Evolutionary conservation across 2,888 invertebrate species (phyloP).

Genomic region (Imbricaverruca yamaguchii): DNA sequence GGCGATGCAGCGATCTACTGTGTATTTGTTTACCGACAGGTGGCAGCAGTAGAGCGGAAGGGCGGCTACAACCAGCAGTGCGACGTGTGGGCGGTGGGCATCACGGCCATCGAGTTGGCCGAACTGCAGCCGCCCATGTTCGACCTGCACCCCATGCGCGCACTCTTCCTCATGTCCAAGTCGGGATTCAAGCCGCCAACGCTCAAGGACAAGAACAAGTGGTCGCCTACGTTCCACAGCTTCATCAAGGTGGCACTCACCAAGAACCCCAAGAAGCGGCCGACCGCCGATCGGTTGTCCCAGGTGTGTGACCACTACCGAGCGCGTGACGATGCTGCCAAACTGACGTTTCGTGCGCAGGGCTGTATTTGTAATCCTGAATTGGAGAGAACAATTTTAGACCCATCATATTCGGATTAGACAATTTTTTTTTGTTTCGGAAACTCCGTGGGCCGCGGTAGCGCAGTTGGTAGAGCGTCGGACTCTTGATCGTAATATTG

Average conservation of each 20-base stretch:
- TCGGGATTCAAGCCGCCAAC: slow-evolving; percentile 96
- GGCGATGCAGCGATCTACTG: too few relatives aligned
- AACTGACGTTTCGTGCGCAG: too few relatives aligned
- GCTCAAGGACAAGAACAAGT: slow-evolving; percentile 88
- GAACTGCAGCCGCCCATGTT: slow-evolving; percentile 99
- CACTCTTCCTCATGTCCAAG: slow-evolving; percentile 96
- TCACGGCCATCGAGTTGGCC: slow-evolving; percentile 96
- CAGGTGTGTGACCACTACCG: slow-evolving; percentile 48
- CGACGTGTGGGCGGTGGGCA: slow-evolving; percentile 99
- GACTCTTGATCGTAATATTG: too few relatives aligned
- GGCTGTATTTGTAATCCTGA: too few relatives aligned
- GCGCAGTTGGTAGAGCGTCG: too few relatives aligned
- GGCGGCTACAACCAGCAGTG: slow-evolving; percentile 98
- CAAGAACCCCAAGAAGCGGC: slow-evolving; percentile 91
- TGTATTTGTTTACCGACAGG: slow-evolving; percentile 45
- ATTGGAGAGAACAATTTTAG: too few relatives aligned
- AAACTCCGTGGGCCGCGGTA: too few relatives aligned
- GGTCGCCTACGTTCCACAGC: slow-evolving; percentile 88
- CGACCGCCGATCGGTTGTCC: slow-evolving; percentile 88
- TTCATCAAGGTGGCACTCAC: slow-evolving; percentile 66
- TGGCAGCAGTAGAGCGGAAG: slow-evolving; percentile 95
- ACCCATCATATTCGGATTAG: too few relatives aligned
- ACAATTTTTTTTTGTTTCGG: too few relatives aligned
- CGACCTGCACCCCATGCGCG: slow-evolving; percentile 97
- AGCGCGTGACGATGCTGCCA: too few relatives aligned